Percentiles rank a stretch among this genome's conserved stretches.
Evolutionary conservation across 2,113 vertebrate species (phyloP).

Genomic region (Varanus komodoensis): DNA sequence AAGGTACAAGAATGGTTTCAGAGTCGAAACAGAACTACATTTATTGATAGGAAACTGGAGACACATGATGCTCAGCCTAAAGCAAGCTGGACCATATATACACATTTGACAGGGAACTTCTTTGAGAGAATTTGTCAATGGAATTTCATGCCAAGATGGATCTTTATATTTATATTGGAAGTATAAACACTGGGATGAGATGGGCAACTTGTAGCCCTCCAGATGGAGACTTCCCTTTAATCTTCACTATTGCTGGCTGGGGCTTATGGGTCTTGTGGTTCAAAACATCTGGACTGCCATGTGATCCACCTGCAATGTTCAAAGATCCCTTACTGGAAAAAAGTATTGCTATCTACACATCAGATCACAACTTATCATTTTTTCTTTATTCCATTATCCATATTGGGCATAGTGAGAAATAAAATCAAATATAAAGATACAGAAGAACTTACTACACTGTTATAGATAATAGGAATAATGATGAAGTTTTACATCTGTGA

Average conservation of each 20-base stretch:
- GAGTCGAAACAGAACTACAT: background rate
- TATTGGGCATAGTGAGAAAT: background rate
- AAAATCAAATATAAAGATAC: slow-evolving; percentile 2
- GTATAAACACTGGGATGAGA: background rate
- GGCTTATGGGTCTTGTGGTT: too few species aligned
- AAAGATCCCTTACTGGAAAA: background rate
- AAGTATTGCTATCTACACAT: background rate
- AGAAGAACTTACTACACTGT: background rate
- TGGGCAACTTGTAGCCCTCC: background rate
- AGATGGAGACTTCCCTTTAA: too few species aligned
- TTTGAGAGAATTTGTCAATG: background rate
- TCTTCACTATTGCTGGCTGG: background rate
- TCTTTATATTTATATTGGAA: background rate
- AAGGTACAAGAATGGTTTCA: too few species aligned
- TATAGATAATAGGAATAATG: background rate
- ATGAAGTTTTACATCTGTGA: background rate
- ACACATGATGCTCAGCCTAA: background rate
- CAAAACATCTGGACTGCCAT: too few species aligned
- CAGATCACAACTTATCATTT: background rate
- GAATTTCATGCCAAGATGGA: background rate
- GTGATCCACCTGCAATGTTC: background rate
- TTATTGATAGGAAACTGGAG: background rate
- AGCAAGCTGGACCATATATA: background rate
- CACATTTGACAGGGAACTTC: background rate
- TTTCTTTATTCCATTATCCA: background rate